Evolutionary conservation across 2,113 vertebrate species (phyloP).

Genomic region (Tupaia tana): DNA sequence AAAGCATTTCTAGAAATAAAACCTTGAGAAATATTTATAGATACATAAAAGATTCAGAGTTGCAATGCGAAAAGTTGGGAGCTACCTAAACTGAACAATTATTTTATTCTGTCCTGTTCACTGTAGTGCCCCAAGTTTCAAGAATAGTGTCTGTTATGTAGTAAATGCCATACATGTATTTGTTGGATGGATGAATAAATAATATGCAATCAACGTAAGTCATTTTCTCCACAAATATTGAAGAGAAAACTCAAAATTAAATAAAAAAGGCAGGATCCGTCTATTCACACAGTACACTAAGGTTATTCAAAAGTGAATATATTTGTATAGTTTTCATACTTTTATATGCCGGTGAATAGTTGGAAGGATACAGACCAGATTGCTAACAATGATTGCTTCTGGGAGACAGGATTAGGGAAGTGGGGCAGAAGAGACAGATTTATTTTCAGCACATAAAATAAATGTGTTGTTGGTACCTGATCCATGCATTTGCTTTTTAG

Average conservation of each 20-base stretch:
- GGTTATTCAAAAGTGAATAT: background rate
- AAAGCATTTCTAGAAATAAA: constrained; percentile 5
- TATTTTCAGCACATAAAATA: background rate
- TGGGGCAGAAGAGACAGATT: background rate
- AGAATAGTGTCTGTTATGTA: background rate
- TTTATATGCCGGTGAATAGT: background rate
- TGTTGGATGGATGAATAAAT: background rate
- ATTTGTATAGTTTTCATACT: background rate
- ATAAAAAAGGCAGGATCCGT: background rate
- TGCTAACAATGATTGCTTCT: background rate
- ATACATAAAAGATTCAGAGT: background rate
- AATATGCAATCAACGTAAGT: background rate
- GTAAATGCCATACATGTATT: background rate
- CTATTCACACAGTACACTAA: background rate
- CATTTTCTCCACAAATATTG: constrained; percentile 42
- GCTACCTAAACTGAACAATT: background rate
- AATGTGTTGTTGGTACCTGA: background rate
- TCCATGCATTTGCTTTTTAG: background rate
- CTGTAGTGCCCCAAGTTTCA: background rate
- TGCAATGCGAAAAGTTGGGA: background rate
- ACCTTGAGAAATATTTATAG: constrained; percentile 31
- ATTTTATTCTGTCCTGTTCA: background rate
- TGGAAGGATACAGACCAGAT: background rate
- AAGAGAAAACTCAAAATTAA: constrained; percentile 7
- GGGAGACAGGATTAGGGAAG: background rate